phyloP scores from a whole-genome alignment of 2,113 vertebrate species.

The Dipodomys spectabilis region DNA sequence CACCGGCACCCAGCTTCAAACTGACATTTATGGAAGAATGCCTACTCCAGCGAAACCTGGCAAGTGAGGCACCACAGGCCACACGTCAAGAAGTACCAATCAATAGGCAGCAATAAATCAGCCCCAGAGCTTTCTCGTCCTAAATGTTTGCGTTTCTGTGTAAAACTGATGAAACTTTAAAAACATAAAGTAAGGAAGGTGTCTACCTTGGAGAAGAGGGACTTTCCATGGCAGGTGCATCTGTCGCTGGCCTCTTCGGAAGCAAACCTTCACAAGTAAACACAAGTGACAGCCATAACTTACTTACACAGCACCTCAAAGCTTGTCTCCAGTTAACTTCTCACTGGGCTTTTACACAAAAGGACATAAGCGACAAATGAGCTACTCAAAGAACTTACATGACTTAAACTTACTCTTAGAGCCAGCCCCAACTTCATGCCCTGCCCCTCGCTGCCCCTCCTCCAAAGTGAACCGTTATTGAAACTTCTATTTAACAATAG shows the following conservation, averaged over 20 bases:
- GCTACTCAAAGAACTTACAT: not conserved
- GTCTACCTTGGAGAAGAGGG: slow-evolving; percentile 83
- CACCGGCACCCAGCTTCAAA: not conserved
- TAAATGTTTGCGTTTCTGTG: not conserved
- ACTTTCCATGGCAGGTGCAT: slow-evolving; percentile 76
- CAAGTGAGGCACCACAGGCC: not conserved
- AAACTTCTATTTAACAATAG: not conserved
- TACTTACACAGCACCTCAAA: not conserved
- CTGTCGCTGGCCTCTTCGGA: slow-evolving; percentile 73
- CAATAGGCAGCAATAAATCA: slow-evolving; percentile 13
- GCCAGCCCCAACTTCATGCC: not conserved
- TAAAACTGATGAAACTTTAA: slow-evolving; percentile 12
- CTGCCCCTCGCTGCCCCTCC: not conserved
- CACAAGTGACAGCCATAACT: slow-evolving; percentile 33
- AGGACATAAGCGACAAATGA: not conserved
- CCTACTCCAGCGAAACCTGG: not conserved
- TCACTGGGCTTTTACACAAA: not conserved
- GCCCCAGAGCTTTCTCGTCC: not conserved
- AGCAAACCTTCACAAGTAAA: slow-evolving; percentile 83
- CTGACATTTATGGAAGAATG: not conserved
- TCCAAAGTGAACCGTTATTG: not conserved
- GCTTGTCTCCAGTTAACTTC: not conserved
- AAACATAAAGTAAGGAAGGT: slow-evolving; percentile 55
- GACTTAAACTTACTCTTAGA: not conserved
- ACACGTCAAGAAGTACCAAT: not conserved